These are phyloP conservation scores for Quadriops clusia DNA, from an alignment of 2,888 invertebrate species.

Conservation along the genomic window DNA sequence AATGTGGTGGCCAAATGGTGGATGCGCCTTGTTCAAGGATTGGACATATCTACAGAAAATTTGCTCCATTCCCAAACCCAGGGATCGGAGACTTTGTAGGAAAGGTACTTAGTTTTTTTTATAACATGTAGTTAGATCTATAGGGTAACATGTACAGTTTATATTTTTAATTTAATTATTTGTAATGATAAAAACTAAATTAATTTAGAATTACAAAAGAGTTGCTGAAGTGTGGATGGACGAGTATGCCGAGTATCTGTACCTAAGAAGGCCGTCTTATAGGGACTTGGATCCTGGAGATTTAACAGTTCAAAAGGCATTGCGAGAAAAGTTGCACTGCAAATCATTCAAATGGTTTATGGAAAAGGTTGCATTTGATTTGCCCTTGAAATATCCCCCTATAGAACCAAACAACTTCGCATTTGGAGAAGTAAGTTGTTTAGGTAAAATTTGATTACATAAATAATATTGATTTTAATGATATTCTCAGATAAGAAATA, in stretches of 20 bases:
- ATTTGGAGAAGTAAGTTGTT: slow-evolving; percentile 52
- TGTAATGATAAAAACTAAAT: slow-evolving; percentile 6
- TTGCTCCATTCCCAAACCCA: slow-evolving; percentile 82
- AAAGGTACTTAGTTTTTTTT: slow-evolving; percentile 36
- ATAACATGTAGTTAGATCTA: slow-evolving; percentile 16
- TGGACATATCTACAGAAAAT: slow-evolving; percentile 81
- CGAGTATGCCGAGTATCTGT: slow-evolving; percentile 82
- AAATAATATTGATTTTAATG: background rate
- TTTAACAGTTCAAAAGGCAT: slow-evolving; percentile 59
- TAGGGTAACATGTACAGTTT: slow-evolving; percentile 5
- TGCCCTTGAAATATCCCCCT: slow-evolving; percentile 75
- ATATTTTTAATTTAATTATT: background rate
- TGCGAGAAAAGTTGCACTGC: slow-evolving; percentile 68
- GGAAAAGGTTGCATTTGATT: slow-evolving; percentile 82
- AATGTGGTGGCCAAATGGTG: slow-evolving; percentile 85
- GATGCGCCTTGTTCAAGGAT: slow-evolving; percentile 90
- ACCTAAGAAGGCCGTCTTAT: slow-evolving; percentile 67
- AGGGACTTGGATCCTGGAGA: slow-evolving; percentile 68
- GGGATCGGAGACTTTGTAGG: slow-evolving; percentile 83
- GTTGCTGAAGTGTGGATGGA: slow-evolving; percentile 99
- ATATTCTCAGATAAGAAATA: slow-evolving; percentile 49
- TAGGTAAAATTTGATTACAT: slow-evolving; percentile 2
- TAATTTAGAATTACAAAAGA: slow-evolving; percentile 72
- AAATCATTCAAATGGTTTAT: slow-evolving; percentile 94
- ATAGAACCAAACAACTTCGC: slow-evolving; percentile 77